Conservation (phyloP, 2,113 vertebrate species). For the Pelecanus crispus region DNA sequence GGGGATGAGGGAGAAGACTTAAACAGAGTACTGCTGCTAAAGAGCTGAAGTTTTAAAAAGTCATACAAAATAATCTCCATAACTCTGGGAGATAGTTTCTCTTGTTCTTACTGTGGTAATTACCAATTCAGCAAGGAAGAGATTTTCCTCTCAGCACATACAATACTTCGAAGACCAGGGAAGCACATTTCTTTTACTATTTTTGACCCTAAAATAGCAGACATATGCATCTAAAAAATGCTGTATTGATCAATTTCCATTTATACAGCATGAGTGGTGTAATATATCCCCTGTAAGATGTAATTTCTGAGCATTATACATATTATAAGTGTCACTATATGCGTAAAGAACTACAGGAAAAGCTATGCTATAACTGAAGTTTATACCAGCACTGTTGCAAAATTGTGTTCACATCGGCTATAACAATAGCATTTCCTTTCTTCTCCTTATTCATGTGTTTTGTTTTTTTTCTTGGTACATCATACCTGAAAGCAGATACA, state of each 20-base stretch:
- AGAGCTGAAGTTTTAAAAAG: background rate
- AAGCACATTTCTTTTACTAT: background rate
- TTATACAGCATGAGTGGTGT: background rate
- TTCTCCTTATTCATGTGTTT: background rate
- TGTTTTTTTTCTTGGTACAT: background rate
- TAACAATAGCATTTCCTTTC: background rate
- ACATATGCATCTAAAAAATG: background rate
- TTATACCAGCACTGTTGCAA: background rate
- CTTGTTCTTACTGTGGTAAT: background rate
- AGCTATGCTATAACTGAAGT: background rate
- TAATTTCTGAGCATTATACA: background rate
- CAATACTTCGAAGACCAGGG: background rate
- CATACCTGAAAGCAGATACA: slow-evolving; percentile 91
- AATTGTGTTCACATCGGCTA: background rate
- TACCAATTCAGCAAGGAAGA: background rate
- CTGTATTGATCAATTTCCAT: background rate
- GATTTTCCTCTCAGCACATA: background rate
- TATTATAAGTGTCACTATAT: background rate
- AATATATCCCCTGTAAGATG: background rate
- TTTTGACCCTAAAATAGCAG: background rate
- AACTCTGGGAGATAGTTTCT: background rate
- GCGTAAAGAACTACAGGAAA: background rate
- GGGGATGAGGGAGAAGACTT: background rate
- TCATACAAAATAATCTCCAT: background rate
- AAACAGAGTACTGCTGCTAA: background rate